Conservation (phyloP, 2,797 vertebrate species). For the Nannoperca australis region DNA sequence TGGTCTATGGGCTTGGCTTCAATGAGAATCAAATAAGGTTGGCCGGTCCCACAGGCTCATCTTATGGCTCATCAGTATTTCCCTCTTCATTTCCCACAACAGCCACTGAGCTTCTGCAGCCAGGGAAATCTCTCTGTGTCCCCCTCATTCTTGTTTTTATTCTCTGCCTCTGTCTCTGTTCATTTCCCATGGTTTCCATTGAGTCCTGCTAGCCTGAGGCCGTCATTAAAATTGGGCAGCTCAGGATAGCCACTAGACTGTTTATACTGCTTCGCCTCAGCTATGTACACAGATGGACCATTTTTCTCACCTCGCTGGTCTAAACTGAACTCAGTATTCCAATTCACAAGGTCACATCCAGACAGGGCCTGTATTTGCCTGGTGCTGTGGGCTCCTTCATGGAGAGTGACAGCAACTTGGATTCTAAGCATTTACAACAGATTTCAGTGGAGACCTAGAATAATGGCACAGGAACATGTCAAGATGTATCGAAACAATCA, state of each 20-base stretch:
- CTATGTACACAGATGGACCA: constrained; percentile 53
- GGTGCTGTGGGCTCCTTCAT: background rate
- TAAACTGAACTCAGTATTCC: constrained; percentile 10
- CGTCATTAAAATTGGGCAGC: constrained; percentile 41
- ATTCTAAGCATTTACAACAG: background rate
- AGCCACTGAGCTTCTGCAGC: constrained; percentile 48
- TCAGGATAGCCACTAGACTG: constrained; percentile 61
- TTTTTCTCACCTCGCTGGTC: constrained; percentile 43
- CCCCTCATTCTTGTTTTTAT: constrained; percentile 57
- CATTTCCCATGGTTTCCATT: constrained; percentile 68
- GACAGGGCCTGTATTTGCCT: background rate
- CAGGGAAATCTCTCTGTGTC: constrained; percentile 55
- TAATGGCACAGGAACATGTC: background rate
- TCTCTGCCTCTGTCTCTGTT: constrained; percentile 50
- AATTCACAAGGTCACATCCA: constrained; percentile 7
- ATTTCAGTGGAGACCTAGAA: background rate
- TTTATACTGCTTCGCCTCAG: constrained; percentile 58
- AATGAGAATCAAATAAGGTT: constrained; percentile 54
- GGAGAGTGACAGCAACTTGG: background rate
- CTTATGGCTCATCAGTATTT: constrained; percentile 52
- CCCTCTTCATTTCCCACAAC: constrained; percentile 66
- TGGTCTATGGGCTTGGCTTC: constrained; percentile 26
- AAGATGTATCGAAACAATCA: background rate
- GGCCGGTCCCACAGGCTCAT: constrained; percentile 46
- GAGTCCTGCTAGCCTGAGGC: constrained; percentile 46